Conservation (phyloP, 2,888 invertebrate species). For the Drosophila colorata region DNA sequence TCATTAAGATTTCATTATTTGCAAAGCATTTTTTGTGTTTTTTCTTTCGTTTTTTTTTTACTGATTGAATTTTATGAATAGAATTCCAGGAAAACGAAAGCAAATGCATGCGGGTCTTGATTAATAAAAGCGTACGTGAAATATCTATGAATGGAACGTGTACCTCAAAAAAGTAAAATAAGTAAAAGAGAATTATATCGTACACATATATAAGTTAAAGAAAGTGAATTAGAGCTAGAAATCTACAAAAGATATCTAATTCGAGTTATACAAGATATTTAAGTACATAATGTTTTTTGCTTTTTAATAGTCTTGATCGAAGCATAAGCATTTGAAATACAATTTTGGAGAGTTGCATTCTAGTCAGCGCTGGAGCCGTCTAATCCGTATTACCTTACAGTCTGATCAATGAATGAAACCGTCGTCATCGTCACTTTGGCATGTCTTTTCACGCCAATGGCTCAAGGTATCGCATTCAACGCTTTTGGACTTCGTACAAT, state of each 20-base stretch:
- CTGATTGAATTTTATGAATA: conserved; percentile 40
- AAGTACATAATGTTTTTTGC: neutral
- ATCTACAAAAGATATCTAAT: too few relatives aligned
- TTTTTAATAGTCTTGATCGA: neutral
- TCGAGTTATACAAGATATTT: neutral
- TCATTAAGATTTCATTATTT: conserved; percentile 75
- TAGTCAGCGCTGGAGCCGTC: neutral
- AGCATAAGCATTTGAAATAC: neutral
- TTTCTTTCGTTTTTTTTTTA: conserved; percentile 10
- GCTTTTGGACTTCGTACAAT: conserved; percentile 63
- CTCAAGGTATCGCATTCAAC: conserved; percentile 83
- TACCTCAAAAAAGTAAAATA: neutral
- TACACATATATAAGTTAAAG: neutral
- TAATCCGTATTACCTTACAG: conserved; percentile 28
- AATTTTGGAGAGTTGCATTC: neutral
- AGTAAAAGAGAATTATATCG: too few relatives aligned
- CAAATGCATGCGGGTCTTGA: conserved; percentile 34
- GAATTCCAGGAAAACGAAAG: conserved; percentile 48
- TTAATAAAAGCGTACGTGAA: conserved; percentile 19
- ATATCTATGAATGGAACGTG: conserved; percentile 19
- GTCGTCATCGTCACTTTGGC: conserved; percentile 63
- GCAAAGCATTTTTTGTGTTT: conserved; percentile 37
- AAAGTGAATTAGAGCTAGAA: too few relatives aligned
- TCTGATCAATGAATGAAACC: conserved; percentile 46
- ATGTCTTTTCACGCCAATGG: conserved; percentile 76